Percentiles rank a stretch among this genome's conserved stretches.
These are phyloP conservation scores for Eulimnadia texana DNA, from an alignment of 1,140 invertebrate species.

Conservation along the genomic window DNA sequence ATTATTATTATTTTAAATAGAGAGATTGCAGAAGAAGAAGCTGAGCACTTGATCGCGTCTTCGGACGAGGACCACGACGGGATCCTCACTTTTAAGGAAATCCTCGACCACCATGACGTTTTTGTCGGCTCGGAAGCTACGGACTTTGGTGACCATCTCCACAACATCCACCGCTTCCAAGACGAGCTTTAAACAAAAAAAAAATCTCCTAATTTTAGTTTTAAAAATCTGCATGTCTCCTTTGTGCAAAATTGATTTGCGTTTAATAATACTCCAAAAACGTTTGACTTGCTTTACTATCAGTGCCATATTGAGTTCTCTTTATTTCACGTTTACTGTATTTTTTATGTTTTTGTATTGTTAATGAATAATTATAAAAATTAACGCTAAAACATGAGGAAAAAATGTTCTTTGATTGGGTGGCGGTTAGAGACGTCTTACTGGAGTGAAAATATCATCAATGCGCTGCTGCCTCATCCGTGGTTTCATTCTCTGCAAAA, in stretches of 20 bases:
- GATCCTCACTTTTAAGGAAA: slow-evolving; percentile 65
- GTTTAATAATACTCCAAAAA: neutral
- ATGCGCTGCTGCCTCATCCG: neutral
- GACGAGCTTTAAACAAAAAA: slow-evolving; percentile 54
- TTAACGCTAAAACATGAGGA: too few relatives aligned
- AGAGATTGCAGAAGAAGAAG: slow-evolving; percentile 79
- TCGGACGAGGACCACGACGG: slow-evolving; percentile 80
- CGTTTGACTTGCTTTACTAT: too few relatives aligned
- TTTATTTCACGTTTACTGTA: too few relatives aligned
- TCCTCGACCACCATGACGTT: slow-evolving; percentile 71
- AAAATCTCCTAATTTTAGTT: neutral
- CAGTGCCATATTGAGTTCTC: too few relatives aligned
- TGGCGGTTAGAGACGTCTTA: too few relatives aligned
- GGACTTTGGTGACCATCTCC: slow-evolving; percentile 82
- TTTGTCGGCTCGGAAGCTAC: slow-evolving; percentile 94
- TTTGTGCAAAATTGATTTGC: neutral
- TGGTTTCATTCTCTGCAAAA: neutral
- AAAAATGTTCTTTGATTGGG: too few relatives aligned
- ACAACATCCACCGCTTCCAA: slow-evolving; percentile 58
- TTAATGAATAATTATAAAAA: too few relatives aligned
- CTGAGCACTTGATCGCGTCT: slow-evolving; percentile 74
- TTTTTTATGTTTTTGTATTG: too few relatives aligned
- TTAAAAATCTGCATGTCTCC: neutral
- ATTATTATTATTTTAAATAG: too few relatives aligned
- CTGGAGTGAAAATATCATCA: neutral